phyloP scores from a whole-genome alignment of 2,113 vertebrate species.

The Zosterops hypoxanthus region DNA sequence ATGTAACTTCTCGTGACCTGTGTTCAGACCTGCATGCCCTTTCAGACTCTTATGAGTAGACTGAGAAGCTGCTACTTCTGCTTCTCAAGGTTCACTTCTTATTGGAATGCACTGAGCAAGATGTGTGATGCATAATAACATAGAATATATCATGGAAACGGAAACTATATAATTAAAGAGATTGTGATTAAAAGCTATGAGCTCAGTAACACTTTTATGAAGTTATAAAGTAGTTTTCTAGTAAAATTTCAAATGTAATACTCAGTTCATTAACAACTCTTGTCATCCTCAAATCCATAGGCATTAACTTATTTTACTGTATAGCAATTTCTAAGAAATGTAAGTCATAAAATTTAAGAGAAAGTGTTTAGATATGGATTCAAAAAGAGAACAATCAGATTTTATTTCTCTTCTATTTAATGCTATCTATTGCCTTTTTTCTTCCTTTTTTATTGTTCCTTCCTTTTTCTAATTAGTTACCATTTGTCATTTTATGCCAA shows the following conservation, averaged over 20 bases:
- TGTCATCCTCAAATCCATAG: not conserved
- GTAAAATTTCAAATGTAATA: constrained; percentile 8
- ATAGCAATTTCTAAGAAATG: not conserved
- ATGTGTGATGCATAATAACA: not conserved
- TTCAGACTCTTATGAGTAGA: not conserved
- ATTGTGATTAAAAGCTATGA: not conserved
- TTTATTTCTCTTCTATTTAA: not conserved
- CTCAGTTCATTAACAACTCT: constrained; percentile 20
- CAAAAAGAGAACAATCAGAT: not conserved
- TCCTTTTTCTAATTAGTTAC: not conserved
- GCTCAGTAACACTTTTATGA: not conserved
- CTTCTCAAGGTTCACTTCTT: not conserved
- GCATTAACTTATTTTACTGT: not conserved
- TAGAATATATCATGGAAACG: not conserved
- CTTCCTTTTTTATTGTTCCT: not conserved
- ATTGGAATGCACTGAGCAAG: not conserved
- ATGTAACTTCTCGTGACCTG: not conserved
- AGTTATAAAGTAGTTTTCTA: not conserved
- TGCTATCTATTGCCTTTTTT: not conserved
- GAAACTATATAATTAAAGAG: not conserved
- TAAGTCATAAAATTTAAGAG: not conserved
- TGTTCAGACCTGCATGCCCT: not conserved
- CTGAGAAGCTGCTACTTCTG: not conserved
- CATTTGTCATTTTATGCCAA: not conserved
- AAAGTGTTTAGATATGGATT: not conserved